These are phyloP conservation scores for Sula dactylatra DNA, from an alignment of 2,113 vertebrate species.

Conservation along the genomic window DNA sequence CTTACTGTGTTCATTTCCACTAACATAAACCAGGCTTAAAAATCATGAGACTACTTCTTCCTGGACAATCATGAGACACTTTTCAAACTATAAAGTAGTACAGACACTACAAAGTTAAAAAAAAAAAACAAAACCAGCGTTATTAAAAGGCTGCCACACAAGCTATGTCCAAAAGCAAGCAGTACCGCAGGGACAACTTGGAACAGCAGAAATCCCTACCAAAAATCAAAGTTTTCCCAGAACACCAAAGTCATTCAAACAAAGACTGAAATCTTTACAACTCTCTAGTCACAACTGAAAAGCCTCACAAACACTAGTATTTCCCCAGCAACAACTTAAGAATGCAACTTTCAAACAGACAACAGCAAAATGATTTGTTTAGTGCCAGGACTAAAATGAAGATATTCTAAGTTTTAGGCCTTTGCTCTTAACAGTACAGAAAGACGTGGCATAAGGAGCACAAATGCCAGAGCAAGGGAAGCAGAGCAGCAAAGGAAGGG, in stretches of 20 bases:
- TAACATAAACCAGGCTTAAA: not conserved
- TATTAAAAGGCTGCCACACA: not conserved
- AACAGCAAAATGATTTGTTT: not conserved
- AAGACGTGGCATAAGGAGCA: not conserved
- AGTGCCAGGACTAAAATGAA: not conserved
- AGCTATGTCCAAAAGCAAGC: not conserved
- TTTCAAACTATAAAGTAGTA: not conserved
- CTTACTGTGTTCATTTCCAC: not conserved
- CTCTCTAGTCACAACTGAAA: not conserved
- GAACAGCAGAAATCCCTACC: not conserved
- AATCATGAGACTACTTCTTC: not conserved
- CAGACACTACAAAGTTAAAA: not conserved
- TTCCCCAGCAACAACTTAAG: not conserved
- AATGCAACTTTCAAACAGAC: not conserved
- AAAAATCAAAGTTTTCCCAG: not conserved
- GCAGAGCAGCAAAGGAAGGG: not conserved
- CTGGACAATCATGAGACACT: not conserved
- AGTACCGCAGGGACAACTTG: not conserved
- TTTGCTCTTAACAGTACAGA: not conserved
- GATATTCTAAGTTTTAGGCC: not conserved
- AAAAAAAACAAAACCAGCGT: not conserved
- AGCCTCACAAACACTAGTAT: not conserved
- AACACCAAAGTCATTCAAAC: not conserved
- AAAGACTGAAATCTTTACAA: not conserved
- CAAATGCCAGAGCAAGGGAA: not conserved